Base-by-base conservation (phyloP, 2,113 vertebrate genomes). In the Pogonocichla stellata region DNA sequence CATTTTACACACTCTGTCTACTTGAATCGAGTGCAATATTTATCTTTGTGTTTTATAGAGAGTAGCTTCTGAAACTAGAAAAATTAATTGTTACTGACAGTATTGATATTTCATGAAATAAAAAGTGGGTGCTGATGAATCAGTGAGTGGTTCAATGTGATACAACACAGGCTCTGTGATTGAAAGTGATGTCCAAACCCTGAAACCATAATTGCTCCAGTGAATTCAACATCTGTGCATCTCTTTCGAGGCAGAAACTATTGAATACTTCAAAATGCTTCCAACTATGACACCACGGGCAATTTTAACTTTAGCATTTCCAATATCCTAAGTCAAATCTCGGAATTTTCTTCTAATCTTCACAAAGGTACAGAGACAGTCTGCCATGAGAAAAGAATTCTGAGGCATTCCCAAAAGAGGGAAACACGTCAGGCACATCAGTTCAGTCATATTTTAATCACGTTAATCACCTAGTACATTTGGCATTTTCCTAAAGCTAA, bases 221-320 rank as follows among this genome's bases (percentile, higher is more conserved):
- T 80, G 34, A 83, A 42, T 12, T 33, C 34, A 81, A 18, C 4
- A 2, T 40, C 48, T 88, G 10, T 69, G 12, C 13, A 34, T 34
- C 12, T 80, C 14, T 53, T 36, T 47, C 54, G 43, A 66, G 51
- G 26, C 8, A 89, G 29, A 66, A 65, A 50, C 3, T 22, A 28
- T 14, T 26, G 48, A 48, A 14, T 16, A 25, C 7, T 70, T 50
- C 11, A 23, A 92, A 92, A 66, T 62, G 20, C 12, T 82, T 88
- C 26, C 13, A 42, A 17, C 5, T 62, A 1, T 28, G n/a, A 61
- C 16, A 3, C 6, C 4, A 40, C 0, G 0, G 38, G 14, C 11
- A 54, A 31, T 45, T 93, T 83, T 62, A 40, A 40, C 34, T 53
- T 70, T 23, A 70, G 12, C 5, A 64, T 87, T 74, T 74, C 29